phyloP scores from a whole-genome alignment of 2,113 vertebrate genomes.

The Pachypanchax playfairii region DNA sequence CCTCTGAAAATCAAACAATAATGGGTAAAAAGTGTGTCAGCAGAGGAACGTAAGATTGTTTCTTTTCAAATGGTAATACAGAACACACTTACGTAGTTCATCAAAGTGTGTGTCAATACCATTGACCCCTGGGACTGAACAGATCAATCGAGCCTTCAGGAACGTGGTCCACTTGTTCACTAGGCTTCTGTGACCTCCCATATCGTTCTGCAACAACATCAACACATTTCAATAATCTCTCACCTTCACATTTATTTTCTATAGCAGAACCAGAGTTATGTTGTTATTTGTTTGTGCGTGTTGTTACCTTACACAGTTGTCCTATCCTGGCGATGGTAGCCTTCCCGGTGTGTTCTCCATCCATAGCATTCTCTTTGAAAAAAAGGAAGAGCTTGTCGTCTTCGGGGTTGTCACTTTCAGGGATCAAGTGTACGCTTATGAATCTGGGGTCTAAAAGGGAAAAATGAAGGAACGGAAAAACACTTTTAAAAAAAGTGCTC shows the following conservation, averaged over 20 bases:
- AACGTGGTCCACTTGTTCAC: conserved; percentile 99
- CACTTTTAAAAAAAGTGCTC: conserved; percentile 48
- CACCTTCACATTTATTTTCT: neutral
- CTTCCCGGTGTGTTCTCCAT: conserved; percentile 94
- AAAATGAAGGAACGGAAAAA: neutral
- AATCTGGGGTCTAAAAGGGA: conserved; percentile 90
- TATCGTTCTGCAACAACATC: conserved; percentile 86
- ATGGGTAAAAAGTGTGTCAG: neutral
- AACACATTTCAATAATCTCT: neutral
- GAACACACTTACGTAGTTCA: conserved; percentile 88
- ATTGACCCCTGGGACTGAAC: conserved; percentile 92
- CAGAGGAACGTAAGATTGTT: neutral
- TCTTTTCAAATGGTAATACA: neutral
- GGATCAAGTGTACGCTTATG: conserved; percentile 89
- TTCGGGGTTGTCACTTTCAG: conserved; percentile 97
- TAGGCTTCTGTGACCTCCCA: conserved; percentile 94
- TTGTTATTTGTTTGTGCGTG: conserved; percentile 29
- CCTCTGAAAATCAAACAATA: conserved; percentile 82
- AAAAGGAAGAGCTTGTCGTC: conserved; percentile 99
- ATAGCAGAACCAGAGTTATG: neutral
- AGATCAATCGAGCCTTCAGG: conserved; percentile 93
- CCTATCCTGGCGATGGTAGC: conserved; percentile 95
- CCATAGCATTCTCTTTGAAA: conserved; percentile 97
- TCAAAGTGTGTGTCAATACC: conserved; percentile 98
- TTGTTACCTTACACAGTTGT: conserved; percentile 97